Evolutionary conservation across 2,113 vertebrate species (phyloP).

Genomic region (Apteryx owenii): DNA sequence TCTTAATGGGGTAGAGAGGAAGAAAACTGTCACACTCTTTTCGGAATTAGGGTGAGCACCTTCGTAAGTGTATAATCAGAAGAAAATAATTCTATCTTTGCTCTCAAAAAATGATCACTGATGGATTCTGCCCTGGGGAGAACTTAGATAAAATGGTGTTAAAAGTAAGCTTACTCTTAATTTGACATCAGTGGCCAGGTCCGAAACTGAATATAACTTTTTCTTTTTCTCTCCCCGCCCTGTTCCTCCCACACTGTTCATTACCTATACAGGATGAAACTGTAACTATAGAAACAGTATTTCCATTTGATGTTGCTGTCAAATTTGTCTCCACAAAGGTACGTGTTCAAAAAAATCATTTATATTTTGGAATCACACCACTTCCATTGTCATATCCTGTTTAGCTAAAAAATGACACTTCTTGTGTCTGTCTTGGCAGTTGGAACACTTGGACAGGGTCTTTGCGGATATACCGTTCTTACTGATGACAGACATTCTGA

Average conservation of each 20-base stretch:
- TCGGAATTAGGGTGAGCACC: not conserved
- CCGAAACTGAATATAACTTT: not conserved
- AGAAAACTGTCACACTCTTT: not conserved
- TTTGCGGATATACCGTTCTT: slow-evolving; percentile 92
- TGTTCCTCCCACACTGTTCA: not conserved
- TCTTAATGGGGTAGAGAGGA: not conserved
- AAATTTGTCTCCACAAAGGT: slow-evolving; percentile 97
- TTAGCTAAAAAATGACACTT: not conserved
- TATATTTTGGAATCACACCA: not conserved
- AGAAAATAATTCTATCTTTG: not conserved
- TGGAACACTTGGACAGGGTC: slow-evolving; percentile 90
- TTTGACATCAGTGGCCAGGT: not conserved
- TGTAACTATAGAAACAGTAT: slow-evolving; percentile 91
- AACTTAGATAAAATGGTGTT: not conserved
- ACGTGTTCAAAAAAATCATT: slow-evolving; percentile 5
- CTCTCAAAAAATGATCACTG: not conserved
- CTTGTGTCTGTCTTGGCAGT: slow-evolving; percentile 74
- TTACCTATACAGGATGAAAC: slow-evolving; percentile 89
- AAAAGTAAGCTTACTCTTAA: not conserved
- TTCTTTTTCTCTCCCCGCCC: not conserved
- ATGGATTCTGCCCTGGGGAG: fast-evolving
- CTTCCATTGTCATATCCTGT: not conserved
- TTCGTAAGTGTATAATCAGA: not conserved
- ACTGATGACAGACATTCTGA: slow-evolving; percentile 91
- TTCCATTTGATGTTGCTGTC: slow-evolving; percentile 94